These are phyloP conservation scores for Drosophila imparisetae DNA, from an alignment of 2,888 invertebrate genomes.

Conservation along the genomic window DNA sequence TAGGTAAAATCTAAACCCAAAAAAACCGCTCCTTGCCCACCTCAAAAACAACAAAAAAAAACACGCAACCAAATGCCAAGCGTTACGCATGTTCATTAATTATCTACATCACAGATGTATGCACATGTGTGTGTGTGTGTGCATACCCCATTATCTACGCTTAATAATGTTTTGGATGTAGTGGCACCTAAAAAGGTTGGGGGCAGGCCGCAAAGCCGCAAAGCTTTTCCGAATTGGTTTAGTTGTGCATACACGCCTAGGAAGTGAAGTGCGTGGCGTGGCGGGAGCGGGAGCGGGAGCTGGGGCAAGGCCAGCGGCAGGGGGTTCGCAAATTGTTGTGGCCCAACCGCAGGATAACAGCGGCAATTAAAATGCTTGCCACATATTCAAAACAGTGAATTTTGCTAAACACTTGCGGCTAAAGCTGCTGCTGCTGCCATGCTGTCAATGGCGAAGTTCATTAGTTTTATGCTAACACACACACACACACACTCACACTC, in stretches of 20 bases:
- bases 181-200: conserved; percentile 16
- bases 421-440: conserved; percentile 8
- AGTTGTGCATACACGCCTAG: conserved; percentile 18
- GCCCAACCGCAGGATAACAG: conserved; percentile 72
- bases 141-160: background rate
- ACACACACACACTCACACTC: conserved; percentile 12
- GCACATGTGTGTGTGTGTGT: background rate
- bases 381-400: conserved; percentile 40
- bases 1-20: background rate
- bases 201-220: conserved; percentile 54
- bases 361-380: conserved; percentile 65
- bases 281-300: background rate
- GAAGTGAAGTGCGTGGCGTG: background rate
- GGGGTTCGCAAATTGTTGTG: conserved; percentile 62
- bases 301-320: background rate
- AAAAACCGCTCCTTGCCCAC: too few species aligned
- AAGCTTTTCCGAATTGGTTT: conserved; percentile 46
- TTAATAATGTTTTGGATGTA: background rate
- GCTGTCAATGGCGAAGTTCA: conserved; percentile 33
- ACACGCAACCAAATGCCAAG: background rate
- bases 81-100: conserved; percentile 10
- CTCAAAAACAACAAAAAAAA: too few species aligned
- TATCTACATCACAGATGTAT: background rate
- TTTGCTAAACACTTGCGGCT: conserved; percentile 60
- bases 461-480: conserved; percentile 37